A percentile compares a stretch with the other conserved stretches of the same genome.
These are phyloP conservation scores for Hirundichthys speculiger DNA, from an alignment of 2,113 vertebrate genomes.

Conservation along the genomic window DNA sequence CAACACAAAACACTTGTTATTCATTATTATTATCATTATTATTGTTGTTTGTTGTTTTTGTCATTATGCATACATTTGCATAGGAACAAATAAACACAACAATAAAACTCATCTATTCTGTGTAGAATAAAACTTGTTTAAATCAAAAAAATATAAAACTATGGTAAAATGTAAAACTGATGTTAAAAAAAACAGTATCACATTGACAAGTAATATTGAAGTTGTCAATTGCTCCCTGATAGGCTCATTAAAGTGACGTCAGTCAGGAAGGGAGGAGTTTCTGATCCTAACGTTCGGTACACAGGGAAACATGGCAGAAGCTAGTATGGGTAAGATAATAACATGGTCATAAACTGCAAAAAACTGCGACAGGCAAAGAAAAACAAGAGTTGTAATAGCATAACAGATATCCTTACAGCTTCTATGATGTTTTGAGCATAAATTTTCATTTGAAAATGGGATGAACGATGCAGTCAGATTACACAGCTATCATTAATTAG, in stretches of 20 bases:
- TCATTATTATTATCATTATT: too few relatives aligned
- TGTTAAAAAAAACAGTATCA: too few relatives aligned
- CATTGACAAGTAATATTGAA: too few relatives aligned
- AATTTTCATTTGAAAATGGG: neutral
- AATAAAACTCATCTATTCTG: too few relatives aligned
- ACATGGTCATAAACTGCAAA: neutral
- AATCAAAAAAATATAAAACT: too few relatives aligned
- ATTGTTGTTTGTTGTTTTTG: too few relatives aligned
- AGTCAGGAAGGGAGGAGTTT: constrained; percentile 34
- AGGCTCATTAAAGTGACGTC: constrained; percentile 14
- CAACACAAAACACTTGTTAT: too few relatives aligned
- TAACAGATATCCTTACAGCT: neutral
- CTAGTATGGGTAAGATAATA: constrained; percentile 41
- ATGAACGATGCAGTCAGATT: neutral
- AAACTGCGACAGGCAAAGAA: neutral
- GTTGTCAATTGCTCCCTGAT: neutral
- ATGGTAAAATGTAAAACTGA: too few relatives aligned
- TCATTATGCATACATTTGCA: too few relatives aligned
- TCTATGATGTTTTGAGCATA: neutral
- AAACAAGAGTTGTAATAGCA: neutral
- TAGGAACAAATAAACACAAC: too few relatives aligned
- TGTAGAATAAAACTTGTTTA: too few relatives aligned
- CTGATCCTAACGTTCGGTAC: neutral
- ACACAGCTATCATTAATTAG: neutral
- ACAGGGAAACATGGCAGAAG: constrained; percentile 45